A percentile compares a stretch with the other conserved stretches of the same genome.
phyloP scores from a whole-genome alignment of 2,113 vertebrate species.

The Brachyhypopomus gauderio region DNA sequence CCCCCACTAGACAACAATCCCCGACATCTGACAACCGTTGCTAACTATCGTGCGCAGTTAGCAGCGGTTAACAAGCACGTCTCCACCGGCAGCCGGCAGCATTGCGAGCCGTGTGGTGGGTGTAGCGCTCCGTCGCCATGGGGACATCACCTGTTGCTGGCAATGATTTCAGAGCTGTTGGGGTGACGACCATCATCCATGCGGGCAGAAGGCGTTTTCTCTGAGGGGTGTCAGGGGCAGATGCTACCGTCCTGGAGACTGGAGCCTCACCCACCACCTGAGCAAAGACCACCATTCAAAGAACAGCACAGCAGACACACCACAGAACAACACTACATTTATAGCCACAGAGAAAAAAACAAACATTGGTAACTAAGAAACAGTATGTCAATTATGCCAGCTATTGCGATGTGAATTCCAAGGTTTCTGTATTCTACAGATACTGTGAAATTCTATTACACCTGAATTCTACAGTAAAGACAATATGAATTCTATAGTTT shows the following conservation, averaged over 20 bases:
- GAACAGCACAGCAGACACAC: neutral
- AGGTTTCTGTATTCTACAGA: too few species aligned
- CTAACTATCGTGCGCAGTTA: neutral
- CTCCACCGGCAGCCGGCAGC: neutral
- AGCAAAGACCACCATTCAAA: neutral
- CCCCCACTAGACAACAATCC: neutral
- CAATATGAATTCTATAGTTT: too few species aligned
- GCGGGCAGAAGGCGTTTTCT: slow-evolving; percentile 82
- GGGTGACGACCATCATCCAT: slow-evolving; percentile 82
- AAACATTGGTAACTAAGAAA: too few species aligned
- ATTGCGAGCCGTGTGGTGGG: neutral
- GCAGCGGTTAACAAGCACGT: neutral
- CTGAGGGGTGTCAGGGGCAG: neutral
- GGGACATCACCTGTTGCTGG: slow-evolving; percentile 46
- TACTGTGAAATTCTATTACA: too few species aligned
- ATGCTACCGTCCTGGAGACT: neutral
- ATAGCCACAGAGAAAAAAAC: neutral
- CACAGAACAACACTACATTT: too few species aligned
- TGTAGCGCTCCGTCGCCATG: neutral
- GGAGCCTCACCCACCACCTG: neutral
- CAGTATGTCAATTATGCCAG: too few species aligned
- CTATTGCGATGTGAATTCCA: too few species aligned
- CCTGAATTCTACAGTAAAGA: too few species aligned
- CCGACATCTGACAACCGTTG: neutral
- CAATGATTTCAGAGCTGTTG: slow-evolving; percentile 55